These are phyloP conservation scores for Casuarius casuarius DNA, from an alignment of 2,113 vertebrate species.

Conservation along the genomic window DNA sequence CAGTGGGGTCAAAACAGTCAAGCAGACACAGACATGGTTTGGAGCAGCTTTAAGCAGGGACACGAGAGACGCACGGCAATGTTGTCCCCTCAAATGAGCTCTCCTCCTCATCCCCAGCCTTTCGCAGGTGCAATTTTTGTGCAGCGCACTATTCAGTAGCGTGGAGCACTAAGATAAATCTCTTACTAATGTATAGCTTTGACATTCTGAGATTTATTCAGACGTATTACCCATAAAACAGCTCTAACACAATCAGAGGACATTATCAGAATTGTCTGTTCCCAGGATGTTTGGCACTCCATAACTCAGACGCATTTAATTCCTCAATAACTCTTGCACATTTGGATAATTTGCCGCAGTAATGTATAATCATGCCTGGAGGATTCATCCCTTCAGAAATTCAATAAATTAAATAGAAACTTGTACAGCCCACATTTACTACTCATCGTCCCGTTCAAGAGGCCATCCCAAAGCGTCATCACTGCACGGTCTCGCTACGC, in stretches of 20 bases:
- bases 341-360: slow-evolving; percentile 39
- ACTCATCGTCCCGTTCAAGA: not conserved
- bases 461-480: not conserved
- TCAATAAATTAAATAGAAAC: not conserved
- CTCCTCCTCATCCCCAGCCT: not conserved
- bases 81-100: not conserved
- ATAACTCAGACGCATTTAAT: slow-evolving; percentile 44
- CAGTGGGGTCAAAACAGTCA: not conserved
- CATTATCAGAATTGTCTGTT: slow-evolving; percentile 43
- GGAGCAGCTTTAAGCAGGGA: not conserved
- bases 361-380: slow-evolving; percentile 24
- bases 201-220: slow-evolving; percentile 12
- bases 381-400: slow-evolving; percentile 1
- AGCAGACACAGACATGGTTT: not conserved
- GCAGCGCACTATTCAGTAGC: not conserved
- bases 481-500: accelerated
- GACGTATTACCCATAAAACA: slow-evolving; percentile 1
- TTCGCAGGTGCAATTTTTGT: not conserved
- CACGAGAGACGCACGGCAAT: not conserved
- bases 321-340: slow-evolving; percentile 14
- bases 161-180: not conserved
- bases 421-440: not conserved
- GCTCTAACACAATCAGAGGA: slow-evolving; percentile 30
- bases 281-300: slow-evolving; percentile 33
- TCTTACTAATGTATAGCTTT: not conserved